These are phyloP conservation scores for Linurgus olivaceus DNA, from an alignment of 2,797 vertebrate genomes.

Conservation along the genomic window DNA sequence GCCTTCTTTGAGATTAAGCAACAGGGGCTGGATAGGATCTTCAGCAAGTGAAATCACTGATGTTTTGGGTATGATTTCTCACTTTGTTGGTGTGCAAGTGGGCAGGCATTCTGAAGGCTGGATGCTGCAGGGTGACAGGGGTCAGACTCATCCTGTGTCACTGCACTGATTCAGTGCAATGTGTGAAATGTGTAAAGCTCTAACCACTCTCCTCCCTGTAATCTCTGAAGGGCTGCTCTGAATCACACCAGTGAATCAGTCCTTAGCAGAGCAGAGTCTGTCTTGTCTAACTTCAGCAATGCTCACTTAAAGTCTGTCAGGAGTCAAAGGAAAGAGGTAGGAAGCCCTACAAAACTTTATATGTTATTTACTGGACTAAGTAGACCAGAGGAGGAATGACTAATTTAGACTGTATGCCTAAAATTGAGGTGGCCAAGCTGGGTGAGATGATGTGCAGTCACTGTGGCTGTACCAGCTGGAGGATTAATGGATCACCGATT, in stretches of 20 bases:
- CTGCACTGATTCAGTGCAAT: neutral
- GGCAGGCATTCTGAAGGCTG: neutral
- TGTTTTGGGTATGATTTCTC: neutral
- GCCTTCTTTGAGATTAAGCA: neutral
- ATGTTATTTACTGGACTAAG: neutral
- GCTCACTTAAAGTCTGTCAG: neutral
- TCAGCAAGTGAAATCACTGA: neutral
- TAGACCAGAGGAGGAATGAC: neutral
- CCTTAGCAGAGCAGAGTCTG: neutral
- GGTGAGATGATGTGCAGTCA: neutral
- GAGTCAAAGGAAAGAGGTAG: neutral
- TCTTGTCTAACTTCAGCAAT: neutral
- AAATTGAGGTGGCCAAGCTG: neutral
- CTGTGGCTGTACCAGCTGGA: neutral
- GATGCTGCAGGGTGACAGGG: neutral
- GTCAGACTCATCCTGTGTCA: neutral
- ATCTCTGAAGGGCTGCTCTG: neutral
- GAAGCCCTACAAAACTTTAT: neutral
- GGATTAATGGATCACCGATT: neutral
- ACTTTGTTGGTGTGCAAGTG: neutral
- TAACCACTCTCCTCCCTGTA: neutral
- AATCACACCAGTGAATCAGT: neutral
- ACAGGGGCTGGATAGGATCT: neutral
- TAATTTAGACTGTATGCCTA: neutral
- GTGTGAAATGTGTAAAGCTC: neutral